phyloP scores from a whole-genome alignment of 2,113 vertebrate species.

The Arvicanthis niloticus region DNA sequence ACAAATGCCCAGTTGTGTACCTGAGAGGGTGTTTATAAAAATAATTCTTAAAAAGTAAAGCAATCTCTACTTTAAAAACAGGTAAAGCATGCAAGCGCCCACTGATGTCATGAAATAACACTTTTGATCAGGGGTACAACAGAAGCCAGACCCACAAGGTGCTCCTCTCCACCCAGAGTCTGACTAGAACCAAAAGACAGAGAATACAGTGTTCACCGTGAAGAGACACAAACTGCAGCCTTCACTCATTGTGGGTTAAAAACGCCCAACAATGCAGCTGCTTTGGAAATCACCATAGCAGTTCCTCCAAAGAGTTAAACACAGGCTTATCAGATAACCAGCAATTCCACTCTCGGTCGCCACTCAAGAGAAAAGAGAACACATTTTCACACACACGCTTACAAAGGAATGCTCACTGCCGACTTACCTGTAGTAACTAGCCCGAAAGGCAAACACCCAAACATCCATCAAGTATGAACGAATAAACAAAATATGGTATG shows the following conservation, averaged over 20 bases:
- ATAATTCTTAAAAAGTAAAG: neutral
- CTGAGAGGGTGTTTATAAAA: neutral
- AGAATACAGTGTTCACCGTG: neutral
- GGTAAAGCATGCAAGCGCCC: neutral
- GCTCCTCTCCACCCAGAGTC: neutral
- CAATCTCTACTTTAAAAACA: neutral
- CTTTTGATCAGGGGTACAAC: neutral
- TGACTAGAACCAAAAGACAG: neutral
- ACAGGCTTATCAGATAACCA: neutral
- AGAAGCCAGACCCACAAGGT: neutral
- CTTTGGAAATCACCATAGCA: conserved; percentile 21
- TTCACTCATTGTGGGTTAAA: neutral
- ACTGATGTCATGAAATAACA: no score
- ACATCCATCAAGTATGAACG: neutral
- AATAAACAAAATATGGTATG: neutral
- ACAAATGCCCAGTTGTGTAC: neutral
- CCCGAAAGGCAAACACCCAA: conserved; percentile 24
- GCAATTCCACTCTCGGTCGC: neutral
- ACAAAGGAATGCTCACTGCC: neutral
- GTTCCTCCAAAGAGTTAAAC: conserved; percentile 33
- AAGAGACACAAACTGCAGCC: neutral
- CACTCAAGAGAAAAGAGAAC: conserved; percentile 52
- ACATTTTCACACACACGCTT: neutral
- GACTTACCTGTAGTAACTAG: conserved; percentile 3
- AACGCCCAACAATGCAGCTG: neutral